These are phyloP conservation scores for Empidonax alnorum DNA, from an alignment of 2,113 vertebrate species.

Conservation along the genomic window DNA sequence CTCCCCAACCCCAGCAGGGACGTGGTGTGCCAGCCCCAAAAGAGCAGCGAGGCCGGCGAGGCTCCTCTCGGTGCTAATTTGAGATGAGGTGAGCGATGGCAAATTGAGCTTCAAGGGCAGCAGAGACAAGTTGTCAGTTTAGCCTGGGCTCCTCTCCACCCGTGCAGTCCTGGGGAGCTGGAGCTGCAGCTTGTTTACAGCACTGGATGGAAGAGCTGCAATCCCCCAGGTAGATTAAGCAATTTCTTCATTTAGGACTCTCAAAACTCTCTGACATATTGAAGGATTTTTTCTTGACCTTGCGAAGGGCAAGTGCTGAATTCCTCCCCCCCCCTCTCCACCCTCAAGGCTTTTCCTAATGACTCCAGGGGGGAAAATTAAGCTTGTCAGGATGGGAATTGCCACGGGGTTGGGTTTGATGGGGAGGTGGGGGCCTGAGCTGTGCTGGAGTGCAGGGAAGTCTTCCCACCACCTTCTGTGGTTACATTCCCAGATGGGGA, in stretches of 20 bases:
- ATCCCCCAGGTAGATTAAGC: constrained; percentile 70
- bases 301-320: neutral
- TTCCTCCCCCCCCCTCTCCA: neutral
- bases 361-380: neutral
- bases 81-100: constrained; percentile 57
- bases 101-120: constrained; percentile 77
- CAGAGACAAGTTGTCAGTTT: constrained; percentile 62
- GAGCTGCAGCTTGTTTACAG: constrained; percentile 63
- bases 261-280: constrained; percentile 50
- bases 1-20: fast-evolving
- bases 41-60: neutral
- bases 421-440: neutral
- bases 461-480: neutral
- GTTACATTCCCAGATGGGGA: neutral
- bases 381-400: neutral
- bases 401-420: fast-evolving
- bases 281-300: constrained; percentile 62
- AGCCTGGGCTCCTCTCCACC: constrained; percentile 2
- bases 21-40: neutral
- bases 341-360: neutral
- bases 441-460: fast-evolving
- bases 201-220: constrained; percentile 59
- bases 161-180: constrained; percentile 8
- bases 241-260: constrained; percentile 74
- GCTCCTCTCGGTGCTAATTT: constrained; percentile 53